These are phyloP conservation scores for Eupithecia subumbrata DNA, from an alignment of 2,888 invertebrate species.

Conservation along the genomic window DNA sequence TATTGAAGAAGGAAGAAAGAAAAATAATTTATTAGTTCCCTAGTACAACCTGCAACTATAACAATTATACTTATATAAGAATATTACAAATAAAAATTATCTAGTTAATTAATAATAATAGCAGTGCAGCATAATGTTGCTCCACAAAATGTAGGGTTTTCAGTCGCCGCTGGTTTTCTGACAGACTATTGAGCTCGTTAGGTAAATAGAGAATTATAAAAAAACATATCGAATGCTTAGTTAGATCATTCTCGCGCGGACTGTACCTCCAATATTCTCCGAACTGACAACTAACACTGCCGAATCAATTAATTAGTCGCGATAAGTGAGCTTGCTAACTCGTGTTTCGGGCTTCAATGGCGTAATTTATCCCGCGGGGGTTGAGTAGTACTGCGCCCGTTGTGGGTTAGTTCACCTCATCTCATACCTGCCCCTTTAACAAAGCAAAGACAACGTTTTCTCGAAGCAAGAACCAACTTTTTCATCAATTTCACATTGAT, in stretches of 20 bases:
- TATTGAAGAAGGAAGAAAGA: too few species aligned
- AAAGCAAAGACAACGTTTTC: neutral
- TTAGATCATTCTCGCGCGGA: neutral
- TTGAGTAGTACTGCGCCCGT: neutral
- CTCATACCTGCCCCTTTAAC: neutral
- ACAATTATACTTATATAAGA: too few species aligned
- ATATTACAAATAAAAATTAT: too few species aligned
- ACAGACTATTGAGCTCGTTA: too few species aligned
- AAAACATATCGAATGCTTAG: neutral
- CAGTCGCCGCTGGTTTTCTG: too few species aligned
- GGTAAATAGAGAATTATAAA: neutral
- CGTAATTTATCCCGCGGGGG: conserved; percentile 10
- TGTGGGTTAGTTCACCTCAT: neutral
- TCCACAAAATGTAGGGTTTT: too few species aligned
- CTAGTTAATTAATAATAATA: too few species aligned
- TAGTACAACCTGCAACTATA: too few species aligned
- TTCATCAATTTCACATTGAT: too few species aligned
- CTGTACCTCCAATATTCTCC: neutral
- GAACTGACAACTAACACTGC: conserved; percentile 6
- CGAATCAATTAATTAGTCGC: conserved; percentile 14
- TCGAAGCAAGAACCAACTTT: too few species aligned
- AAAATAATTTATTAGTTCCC: too few species aligned
- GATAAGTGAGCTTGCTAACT: conserved; percentile 4
- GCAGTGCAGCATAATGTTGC: too few species aligned
- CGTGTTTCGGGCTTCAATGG: conserved; percentile 9